A percentile compares a stretch with the other conserved stretches of the same genome.
Conservation (phyloP, 2,888 invertebrate species). For the Priocnemis perturbator region DNA sequence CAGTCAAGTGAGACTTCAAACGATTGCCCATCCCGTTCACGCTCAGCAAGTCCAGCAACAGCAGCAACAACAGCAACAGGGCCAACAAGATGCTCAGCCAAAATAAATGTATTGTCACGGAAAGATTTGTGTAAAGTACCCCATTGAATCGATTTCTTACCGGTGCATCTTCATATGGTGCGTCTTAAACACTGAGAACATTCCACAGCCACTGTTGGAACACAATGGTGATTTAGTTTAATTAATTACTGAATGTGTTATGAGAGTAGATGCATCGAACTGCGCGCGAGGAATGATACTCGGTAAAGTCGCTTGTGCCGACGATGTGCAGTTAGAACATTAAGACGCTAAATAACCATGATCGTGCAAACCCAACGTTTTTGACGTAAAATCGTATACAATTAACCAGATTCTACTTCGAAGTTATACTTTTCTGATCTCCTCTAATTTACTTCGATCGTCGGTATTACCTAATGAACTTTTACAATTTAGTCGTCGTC, state of each 20-base stretch:
- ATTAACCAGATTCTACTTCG: too few species aligned
- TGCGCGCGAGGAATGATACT: not conserved
- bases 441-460: too few species aligned
- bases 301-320: too few species aligned
- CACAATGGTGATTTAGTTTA: not conserved
- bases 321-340: too few species aligned
- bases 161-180: not conserved
- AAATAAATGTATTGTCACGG: constrained; percentile 5
- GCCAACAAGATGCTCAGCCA: constrained; percentile 9
- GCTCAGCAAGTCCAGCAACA: constrained; percentile 69
- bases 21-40: constrained; percentile 79
- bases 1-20: constrained; percentile 80
- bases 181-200: constrained; percentile 25
- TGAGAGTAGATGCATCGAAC: constrained; percentile 6
- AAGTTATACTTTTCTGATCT: too few species aligned
- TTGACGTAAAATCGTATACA: too few species aligned
- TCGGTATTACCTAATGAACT: too few species aligned
- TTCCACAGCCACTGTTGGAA: constrained; percentile 29
- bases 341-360: too few species aligned
- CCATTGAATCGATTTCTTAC: too few species aligned
- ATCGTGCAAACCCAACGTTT: too few species aligned
- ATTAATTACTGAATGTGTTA: constrained; percentile 13
- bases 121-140: not conserved
- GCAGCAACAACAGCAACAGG: constrained; percentile 40
- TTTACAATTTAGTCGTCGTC: too few species aligned